phyloP scores from a whole-genome alignment of 2,888 invertebrate species.

The Thymelicus lineola region DNA sequence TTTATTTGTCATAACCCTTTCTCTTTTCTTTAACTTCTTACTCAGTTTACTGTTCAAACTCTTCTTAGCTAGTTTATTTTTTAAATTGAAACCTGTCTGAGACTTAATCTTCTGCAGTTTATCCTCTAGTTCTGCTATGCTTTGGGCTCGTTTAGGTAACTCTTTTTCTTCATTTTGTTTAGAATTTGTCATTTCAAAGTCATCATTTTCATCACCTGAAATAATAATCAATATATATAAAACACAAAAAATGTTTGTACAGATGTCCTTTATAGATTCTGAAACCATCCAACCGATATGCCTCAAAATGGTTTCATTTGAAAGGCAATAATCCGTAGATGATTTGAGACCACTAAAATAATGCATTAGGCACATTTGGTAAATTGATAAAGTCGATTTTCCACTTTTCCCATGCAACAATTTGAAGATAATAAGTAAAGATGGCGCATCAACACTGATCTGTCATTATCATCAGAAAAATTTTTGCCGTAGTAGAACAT shows the following conservation, averaged over 20 bases:
- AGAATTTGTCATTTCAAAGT: slow-evolving; percentile 64
- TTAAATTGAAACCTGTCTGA: slow-evolving; percentile 86
- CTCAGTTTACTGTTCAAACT: slow-evolving; percentile 87
- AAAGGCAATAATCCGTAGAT: too few species aligned
- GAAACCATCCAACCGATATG: too few species aligned
- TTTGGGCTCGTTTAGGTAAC: slow-evolving; percentile 81
- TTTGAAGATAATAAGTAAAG: too few species aligned
- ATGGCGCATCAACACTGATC: too few species aligned
- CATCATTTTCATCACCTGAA: slow-evolving; percentile 72
- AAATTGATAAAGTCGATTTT: too few species aligned
- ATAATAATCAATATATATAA: slow-evolving; percentile 41
- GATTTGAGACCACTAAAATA: too few species aligned
- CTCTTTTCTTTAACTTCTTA: slow-evolving; percentile 87
- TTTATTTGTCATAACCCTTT: slow-evolving; percentile 65
- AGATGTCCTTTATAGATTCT: too few species aligned
- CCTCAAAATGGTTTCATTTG: too few species aligned
- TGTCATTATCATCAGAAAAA: too few species aligned
- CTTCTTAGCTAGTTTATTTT: slow-evolving; percentile 88
- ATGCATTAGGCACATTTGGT: not conserved
- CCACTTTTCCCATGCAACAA: too few species aligned
- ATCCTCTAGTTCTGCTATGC: slow-evolving; percentile 87
- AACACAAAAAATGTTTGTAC: too few species aligned
- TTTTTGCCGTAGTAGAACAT: too few species aligned
- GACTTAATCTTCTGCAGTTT: slow-evolving; percentile 87
- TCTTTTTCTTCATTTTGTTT: slow-evolving; percentile 58